These are phyloP conservation scores for Scomber colias DNA, from an alignment of 2,113 vertebrate species.

Conservation along the genomic window DNA sequence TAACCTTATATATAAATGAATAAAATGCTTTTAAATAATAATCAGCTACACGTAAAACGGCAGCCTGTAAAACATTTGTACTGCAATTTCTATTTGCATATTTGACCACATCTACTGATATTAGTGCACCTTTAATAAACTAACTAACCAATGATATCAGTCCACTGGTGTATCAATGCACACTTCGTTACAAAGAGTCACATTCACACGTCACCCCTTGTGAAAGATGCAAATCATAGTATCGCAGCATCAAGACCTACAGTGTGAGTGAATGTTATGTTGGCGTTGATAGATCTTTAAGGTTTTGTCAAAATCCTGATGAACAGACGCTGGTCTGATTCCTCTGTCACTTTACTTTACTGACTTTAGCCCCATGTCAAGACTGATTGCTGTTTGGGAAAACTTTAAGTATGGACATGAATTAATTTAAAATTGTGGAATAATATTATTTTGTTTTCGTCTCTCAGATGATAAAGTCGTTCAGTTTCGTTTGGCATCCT, in stretches of 20 bases:
- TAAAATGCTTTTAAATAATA: not conserved
- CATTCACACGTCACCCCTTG: too few species aligned
- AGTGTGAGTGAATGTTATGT: not conserved
- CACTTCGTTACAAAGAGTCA: too few species aligned
- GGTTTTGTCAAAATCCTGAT: too few species aligned
- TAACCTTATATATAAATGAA: not conserved
- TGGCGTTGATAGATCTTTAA: too few species aligned
- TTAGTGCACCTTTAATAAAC: not conserved
- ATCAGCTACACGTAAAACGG: not conserved
- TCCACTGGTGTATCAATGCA: too few species aligned
- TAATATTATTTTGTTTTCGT: conserved; percentile 21
- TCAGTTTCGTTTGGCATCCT: conserved; percentile 90
- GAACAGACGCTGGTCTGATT: too few species aligned
- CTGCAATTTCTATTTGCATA: not conserved
- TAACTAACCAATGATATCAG: too few species aligned
- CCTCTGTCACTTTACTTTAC: too few species aligned
- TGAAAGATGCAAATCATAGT: too few species aligned
- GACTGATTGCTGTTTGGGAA: not conserved
- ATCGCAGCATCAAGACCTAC: too few species aligned
- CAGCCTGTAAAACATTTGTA: not conserved
- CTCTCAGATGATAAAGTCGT: conserved; percentile 78
- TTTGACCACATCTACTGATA: not conserved
- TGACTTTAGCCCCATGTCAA: too few species aligned
- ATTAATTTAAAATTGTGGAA: not conserved
- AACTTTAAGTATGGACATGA: not conserved